Conservation (phyloP, 2,888 invertebrate genomes). For the Cerastoderma edule region DNA sequence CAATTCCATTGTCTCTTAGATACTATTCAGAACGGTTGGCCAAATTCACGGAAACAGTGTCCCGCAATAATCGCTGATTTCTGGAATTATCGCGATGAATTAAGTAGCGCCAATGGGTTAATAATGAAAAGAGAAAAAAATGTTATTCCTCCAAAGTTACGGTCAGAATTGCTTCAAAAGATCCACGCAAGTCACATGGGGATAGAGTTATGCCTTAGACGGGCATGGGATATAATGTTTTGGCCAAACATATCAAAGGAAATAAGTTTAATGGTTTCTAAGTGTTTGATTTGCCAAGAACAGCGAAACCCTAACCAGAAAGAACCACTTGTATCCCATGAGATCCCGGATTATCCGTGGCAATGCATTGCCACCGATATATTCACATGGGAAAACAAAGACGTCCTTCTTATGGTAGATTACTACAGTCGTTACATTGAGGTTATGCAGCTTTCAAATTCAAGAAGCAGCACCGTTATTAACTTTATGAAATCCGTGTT, state of each 20-base stretch:
- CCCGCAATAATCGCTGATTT: constrained; percentile 3
- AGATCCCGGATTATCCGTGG: constrained; percentile 40
- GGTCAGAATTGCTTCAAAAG: constrained; percentile 20
- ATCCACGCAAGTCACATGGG: constrained; percentile 31
- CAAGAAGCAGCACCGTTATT: constrained; percentile 36
- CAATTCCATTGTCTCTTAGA: not conserved
- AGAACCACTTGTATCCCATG: constrained; percentile 39
- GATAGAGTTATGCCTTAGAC: constrained; percentile 16
- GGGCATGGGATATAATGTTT: constrained; percentile 37
- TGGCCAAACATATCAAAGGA: constrained; percentile 48
- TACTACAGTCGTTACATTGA: constrained; percentile 45
- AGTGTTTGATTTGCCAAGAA: constrained; percentile 34
- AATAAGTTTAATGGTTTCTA: constrained; percentile 29
- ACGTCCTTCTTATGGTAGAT: constrained; percentile 48
- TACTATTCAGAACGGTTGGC: not conserved
- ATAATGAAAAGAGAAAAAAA: constrained; percentile 33
- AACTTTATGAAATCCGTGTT: constrained; percentile 43
- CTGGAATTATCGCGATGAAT: constrained; percentile 31
- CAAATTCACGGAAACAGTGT: not conserved
- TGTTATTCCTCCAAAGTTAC: constrained; percentile 27
- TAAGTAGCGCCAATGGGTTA: constrained; percentile 25
- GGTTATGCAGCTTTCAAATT: constrained; percentile 24
- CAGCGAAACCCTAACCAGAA: constrained; percentile 43
- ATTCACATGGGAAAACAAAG: constrained; percentile 26
- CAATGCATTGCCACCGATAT: constrained; percentile 38